Conservation (phyloP, 2,113 vertebrate genomes). For the Psittacara wagleri region DNA sequence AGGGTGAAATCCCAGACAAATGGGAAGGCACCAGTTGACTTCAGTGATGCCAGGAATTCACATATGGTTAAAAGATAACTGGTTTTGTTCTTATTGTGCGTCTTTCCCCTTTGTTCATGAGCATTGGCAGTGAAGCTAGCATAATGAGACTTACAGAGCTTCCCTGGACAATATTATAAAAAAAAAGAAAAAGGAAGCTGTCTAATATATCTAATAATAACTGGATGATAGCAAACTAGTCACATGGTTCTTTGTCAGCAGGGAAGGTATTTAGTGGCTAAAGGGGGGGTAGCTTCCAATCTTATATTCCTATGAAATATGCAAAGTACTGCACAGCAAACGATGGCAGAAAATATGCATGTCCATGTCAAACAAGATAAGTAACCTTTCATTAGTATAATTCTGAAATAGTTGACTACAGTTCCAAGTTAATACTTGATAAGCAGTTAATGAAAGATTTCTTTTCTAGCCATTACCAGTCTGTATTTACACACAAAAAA, state of each 20-base stretch:
- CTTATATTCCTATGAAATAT: background rate
- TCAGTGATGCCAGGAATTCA: background rate
- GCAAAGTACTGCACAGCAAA: background rate
- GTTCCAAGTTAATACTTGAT: background rate
- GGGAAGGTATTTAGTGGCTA: background rate
- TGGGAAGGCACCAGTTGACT: background rate
- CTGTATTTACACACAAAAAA: background rate
- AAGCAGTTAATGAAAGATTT: background rate
- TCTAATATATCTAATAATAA: conserved; percentile 48
- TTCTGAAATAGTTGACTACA: background rate
- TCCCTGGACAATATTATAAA: conserved; percentile 7
- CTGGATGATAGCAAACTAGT: background rate
- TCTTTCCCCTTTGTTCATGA: conserved; percentile 19
- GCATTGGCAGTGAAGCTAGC: background rate
- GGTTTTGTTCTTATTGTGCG: background rate
- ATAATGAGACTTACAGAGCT: conserved; percentile 44
- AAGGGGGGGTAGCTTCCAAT: background rate
- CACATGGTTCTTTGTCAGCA: background rate
- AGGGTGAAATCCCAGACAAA: background rate
- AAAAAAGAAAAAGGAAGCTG: conserved; percentile 51
- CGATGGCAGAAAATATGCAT: background rate
- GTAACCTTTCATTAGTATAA: background rate
- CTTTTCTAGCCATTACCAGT: background rate
- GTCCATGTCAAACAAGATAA: background rate
- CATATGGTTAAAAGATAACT: conserved; percentile 31